Evolutionary conservation across 2,797 vertebrate species (phyloP).

Genomic region (Mormyrus hasselquistii): DNA sequence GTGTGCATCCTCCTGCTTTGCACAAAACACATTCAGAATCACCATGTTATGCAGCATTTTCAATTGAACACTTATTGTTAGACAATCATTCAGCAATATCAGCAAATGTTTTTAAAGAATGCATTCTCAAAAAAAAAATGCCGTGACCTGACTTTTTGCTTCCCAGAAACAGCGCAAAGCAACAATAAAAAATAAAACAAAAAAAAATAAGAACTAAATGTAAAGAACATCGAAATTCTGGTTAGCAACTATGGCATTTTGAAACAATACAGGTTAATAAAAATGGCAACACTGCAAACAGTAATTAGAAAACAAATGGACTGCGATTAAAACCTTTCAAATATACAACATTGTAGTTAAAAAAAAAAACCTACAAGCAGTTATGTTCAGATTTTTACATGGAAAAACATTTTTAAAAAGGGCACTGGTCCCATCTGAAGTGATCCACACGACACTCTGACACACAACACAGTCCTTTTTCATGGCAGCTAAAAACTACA

Average conservation of each 20-base stretch:
- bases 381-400: conserved; percentile 23
- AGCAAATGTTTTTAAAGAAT: background rate
- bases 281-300: conserved; percentile 25
- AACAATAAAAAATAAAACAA: too few relatives aligned
- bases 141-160: background rate
- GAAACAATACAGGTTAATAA: conserved; percentile 23
- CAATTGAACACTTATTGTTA: conserved; percentile 4
- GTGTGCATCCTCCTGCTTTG: background rate
- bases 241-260: conserved; percentile 28
- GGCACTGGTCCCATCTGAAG: conserved; percentile 18
- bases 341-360: conserved; percentile 14
- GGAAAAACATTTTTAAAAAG: conserved; percentile 13
- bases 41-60: conserved; percentile 15
- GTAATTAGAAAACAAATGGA: conserved; percentile 14
- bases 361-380: conserved; percentile 12
- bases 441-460: conserved; percentile 8
- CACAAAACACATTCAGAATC: conserved; percentile 9
- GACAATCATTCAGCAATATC: conserved; percentile 15
- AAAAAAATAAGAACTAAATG: conserved; percentile 37
- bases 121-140: background rate
- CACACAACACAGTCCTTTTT: conserved; percentile 12
- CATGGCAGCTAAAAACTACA: background rate
- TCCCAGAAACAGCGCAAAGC: conserved; percentile 35
- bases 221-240: conserved; percentile 27
- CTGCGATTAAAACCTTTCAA: background rate